phyloP scores from a whole-genome alignment of 2,797 vertebrate genomes.

The Corythornis leucogaster region DNA sequence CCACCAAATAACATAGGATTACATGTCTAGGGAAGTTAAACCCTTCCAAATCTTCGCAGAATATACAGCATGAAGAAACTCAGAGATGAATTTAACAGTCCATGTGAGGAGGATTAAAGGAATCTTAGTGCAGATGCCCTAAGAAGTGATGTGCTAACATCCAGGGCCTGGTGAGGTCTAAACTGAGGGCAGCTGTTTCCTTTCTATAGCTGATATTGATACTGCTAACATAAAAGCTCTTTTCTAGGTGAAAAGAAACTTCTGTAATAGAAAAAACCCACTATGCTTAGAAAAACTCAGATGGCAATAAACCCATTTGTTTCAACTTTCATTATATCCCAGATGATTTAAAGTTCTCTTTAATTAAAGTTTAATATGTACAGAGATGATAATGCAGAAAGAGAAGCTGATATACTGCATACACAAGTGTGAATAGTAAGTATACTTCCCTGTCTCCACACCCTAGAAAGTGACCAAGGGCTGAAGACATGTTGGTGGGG shows the following conservation, averaged over 20 bases:
- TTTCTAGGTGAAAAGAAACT: background rate
- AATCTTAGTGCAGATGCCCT: background rate
- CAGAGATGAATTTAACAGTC: background rate
- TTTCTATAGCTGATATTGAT: background rate
- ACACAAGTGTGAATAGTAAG: background rate
- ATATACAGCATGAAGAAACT: background rate
- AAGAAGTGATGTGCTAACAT: background rate
- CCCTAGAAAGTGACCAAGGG: background rate
- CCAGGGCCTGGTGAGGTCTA: background rate
- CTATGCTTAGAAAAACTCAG: background rate
- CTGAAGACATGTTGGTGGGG: fast-evolving
- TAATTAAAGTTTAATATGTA: background rate
- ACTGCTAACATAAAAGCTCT: background rate
- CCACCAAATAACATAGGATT: background rate
- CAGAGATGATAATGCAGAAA: background rate
- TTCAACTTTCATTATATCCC: background rate
- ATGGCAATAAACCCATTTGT: background rate
- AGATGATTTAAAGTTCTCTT: background rate
- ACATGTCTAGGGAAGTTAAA: background rate
- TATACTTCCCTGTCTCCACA: background rate
- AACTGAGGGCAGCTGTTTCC: background rate
- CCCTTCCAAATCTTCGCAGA: background rate
- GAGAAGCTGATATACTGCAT: background rate
- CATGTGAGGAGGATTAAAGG: background rate
- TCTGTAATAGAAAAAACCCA: background rate